These are phyloP conservation scores for Eretmochelys imbricata DNA, from an alignment of 2,113 vertebrate genomes.

Conservation along the genomic window DNA sequence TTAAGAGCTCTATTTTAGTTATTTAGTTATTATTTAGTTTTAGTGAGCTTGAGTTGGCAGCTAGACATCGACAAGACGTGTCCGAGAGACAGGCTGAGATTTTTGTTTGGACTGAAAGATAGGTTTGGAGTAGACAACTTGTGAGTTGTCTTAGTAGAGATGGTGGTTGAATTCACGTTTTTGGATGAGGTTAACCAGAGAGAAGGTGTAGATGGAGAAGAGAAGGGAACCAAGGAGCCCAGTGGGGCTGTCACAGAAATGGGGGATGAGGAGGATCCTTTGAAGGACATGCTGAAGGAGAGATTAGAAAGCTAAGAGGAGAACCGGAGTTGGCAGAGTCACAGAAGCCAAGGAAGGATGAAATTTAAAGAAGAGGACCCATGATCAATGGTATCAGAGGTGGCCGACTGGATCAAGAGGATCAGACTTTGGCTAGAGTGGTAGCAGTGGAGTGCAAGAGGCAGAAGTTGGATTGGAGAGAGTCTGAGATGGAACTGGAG, in stretches of 20 bases:
- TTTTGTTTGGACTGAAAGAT: neutral
- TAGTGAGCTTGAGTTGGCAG: neutral
- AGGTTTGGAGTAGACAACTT: neutral
- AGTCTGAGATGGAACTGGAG: neutral
- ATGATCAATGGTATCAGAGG: neutral
- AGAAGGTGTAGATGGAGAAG: neutral
- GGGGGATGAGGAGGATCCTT: neutral
- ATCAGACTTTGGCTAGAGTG: neutral
- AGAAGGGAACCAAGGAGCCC: neutral
- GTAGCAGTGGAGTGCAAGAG: neutral
- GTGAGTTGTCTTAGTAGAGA: neutral
- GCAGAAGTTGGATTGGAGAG: neutral
- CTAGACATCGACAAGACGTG: neutral
- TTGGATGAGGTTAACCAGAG: neutral
- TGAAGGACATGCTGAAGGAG: neutral
- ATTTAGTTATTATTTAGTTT: neutral
- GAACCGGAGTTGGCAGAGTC: neutral
- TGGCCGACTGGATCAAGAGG: neutral
- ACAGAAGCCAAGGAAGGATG: neutral
- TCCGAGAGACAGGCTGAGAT: neutral
- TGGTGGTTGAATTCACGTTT: neutral
- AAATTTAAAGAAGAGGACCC: neutral
- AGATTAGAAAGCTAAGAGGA: neutral
- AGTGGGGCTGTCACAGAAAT: neutral
- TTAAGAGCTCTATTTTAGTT: neutral